Evolutionary conservation across 92 coral and sea anemone species (phyloP).

Genomic region (Palythoa grandis): DNA sequence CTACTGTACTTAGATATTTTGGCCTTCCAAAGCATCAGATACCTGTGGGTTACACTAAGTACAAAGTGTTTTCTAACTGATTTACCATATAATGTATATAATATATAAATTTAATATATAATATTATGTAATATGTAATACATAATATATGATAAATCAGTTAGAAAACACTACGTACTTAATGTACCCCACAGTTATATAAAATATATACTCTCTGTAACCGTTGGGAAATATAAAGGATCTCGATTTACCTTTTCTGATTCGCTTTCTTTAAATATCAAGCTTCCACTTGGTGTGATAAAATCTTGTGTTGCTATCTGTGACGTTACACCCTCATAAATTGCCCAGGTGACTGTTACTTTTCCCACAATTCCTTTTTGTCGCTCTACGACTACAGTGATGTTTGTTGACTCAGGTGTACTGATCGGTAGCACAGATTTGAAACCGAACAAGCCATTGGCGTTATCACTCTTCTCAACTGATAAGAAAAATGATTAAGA

Average conservation of each 20-base stretch:
- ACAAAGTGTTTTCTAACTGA: too few species aligned
- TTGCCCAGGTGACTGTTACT: conserved; percentile 80
- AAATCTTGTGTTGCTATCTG: conserved; percentile 76
- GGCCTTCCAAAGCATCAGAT: too few species aligned
- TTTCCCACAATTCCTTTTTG: conserved; percentile 60
- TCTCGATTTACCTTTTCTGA: conserved; percentile 57
- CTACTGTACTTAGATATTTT: too few species aligned
- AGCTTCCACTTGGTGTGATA: conserved; percentile 62
- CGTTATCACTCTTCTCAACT: conserved; percentile 98
- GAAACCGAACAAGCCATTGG: conserved; percentile 94
- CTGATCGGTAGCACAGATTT: conserved; percentile 54
- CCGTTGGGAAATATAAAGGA: background rate
- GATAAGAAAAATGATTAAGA: conserved; percentile 1
- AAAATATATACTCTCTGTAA: too few species aligned
- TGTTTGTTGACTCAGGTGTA: conserved; percentile 66
- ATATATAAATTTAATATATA: too few species aligned
- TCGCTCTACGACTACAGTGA: conserved; percentile 64
- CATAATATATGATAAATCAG: too few species aligned
- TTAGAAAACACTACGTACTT: too few species aligned
- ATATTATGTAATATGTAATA: too few species aligned
- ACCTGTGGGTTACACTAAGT: too few species aligned
- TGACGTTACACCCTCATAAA: conserved; percentile 61
- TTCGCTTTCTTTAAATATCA: conserved; percentile 66
- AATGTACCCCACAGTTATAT: too few species aligned
- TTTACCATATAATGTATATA: too few species aligned